Percentiles rank a stretch among this genome's conserved stretches.
Conservation (phyloP, 1,140 invertebrate genomes). For the Muscidifurax raptorellus region DNA sequence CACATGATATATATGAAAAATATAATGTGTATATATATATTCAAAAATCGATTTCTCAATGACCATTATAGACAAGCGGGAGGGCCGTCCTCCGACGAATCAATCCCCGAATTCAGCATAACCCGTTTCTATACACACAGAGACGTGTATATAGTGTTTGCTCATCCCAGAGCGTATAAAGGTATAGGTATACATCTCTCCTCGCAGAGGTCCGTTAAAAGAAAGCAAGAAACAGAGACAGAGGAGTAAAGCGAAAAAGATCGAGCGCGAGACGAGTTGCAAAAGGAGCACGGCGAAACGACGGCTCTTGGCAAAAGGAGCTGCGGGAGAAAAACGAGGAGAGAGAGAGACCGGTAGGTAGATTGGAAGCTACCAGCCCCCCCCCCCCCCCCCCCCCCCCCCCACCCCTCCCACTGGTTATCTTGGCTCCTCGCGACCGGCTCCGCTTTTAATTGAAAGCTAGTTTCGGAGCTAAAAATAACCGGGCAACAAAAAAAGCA, state of each 20-base stretch:
- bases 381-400: not conserved
- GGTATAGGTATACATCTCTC: not conserved
- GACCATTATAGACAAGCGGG: too few species aligned
- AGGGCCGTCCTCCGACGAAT: not conserved
- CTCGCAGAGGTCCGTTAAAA: not conserved
- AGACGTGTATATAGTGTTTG: too few species aligned
- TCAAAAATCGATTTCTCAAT: not conserved
- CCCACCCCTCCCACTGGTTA: constrained; percentile 29
- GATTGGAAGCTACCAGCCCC: constrained; percentile 42
- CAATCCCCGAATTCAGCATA: not conserved
- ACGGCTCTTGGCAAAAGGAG: constrained; percentile 8
- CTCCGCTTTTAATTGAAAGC: constrained; percentile 53
- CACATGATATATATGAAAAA: too few species aligned
- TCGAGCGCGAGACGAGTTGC: not conserved
- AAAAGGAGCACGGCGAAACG: not conserved
- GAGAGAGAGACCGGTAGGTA: constrained; percentile 46
- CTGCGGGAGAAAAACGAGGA: constrained; percentile 14
- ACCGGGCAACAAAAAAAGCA: constrained; percentile 11
- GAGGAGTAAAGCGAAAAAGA: constrained; percentile 1
- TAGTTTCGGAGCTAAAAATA: constrained; percentile 52
- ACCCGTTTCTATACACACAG: not conserved
- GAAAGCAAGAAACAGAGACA: not conserved
- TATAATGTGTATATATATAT: too few species aligned
- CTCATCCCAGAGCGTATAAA: not conserved
- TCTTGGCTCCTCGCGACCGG: constrained; percentile 45